These are phyloP conservation scores for Orientallactaga sibirica DNA, from an alignment of 2,797 vertebrate genomes.

Conservation along the genomic window DNA sequence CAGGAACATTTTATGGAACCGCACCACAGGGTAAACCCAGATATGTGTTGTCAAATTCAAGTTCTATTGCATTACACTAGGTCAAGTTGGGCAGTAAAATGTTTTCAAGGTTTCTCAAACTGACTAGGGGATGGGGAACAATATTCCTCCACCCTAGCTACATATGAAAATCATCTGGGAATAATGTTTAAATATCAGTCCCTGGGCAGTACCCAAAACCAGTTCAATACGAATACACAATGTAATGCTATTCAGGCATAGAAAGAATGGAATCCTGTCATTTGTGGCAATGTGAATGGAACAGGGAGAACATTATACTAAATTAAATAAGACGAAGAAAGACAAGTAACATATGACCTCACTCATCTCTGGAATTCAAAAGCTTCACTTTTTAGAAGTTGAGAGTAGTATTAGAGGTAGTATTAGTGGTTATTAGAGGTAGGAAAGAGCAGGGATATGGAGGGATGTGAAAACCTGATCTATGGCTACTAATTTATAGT, in stretches of 20 bases:
- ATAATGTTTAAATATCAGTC: neutral
- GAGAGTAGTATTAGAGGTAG: neutral
- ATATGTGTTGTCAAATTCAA: neutral
- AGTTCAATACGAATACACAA: neutral
- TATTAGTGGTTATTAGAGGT: neutral
- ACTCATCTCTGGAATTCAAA: neutral
- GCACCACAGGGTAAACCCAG: neutral
- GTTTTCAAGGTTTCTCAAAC: neutral
- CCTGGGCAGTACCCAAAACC: neutral
- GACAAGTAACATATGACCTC: neutral
- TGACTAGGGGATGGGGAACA: neutral
- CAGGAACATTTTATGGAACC: neutral
- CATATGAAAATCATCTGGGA: neutral
- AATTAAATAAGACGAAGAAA: neutral
- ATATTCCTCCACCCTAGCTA: neutral
- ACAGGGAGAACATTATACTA: neutral
- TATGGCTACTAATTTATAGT: neutral
- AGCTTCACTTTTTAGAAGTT: neutral
- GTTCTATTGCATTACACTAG: neutral
- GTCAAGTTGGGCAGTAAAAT: neutral
- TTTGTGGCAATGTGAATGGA: neutral
- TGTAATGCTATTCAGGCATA: neutral
- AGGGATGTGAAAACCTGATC: neutral
- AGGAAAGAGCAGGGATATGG: neutral
- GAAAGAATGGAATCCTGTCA: neutral